These are phyloP conservation scores for Lutjanus campechanus DNA, from an alignment of 2,797 vertebrate species.

Conservation along the genomic window DNA sequence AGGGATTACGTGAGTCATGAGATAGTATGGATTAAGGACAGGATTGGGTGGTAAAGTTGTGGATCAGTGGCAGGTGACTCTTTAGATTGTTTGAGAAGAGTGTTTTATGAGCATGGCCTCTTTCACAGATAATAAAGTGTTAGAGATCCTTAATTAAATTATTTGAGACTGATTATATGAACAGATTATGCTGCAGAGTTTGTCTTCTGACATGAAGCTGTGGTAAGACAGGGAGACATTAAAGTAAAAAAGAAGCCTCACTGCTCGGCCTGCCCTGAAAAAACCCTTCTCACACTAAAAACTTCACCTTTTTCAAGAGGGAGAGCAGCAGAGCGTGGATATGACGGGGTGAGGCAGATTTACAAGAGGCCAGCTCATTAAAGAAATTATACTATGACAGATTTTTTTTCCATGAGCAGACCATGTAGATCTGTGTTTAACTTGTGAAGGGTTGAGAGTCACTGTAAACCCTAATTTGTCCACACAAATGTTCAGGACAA, in stretches of 20 bases:
- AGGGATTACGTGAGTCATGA: slow-evolving; percentile 82
- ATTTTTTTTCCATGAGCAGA: slow-evolving; percentile 3
- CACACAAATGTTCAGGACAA: too few relatives aligned
- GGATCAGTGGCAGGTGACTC: slow-evolving; percentile 58
- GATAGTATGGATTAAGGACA: slow-evolving; percentile 73
- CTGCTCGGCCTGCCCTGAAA: slow-evolving; percentile 20
- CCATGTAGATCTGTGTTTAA: background rate
- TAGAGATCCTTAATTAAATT: background rate
- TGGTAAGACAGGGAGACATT: background rate
- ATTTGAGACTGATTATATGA: background rate
- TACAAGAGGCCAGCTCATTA: slow-evolving; percentile 30
- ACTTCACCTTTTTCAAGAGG: background rate
- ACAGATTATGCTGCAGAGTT: background rate
- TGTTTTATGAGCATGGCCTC: slow-evolving; percentile 3
- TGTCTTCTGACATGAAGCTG: background rate
- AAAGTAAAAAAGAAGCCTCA: slow-evolving; percentile 28
- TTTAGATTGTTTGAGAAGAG: slow-evolving; percentile 32
- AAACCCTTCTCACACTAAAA: slow-evolving; percentile 3
- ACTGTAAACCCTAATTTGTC: too few relatives aligned
- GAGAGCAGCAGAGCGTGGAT: slow-evolving; percentile 8
- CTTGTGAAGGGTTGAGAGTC: background rate
- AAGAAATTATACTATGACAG: slow-evolving; percentile 4
- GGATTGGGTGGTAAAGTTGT: slow-evolving; percentile 39
- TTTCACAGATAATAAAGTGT: slow-evolving; percentile 15
- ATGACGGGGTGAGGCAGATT: background rate